Evolutionary conservation across 2,113 vertebrate genomes (phyloP).

Genomic region (Sceloporus tristichus): DNA sequence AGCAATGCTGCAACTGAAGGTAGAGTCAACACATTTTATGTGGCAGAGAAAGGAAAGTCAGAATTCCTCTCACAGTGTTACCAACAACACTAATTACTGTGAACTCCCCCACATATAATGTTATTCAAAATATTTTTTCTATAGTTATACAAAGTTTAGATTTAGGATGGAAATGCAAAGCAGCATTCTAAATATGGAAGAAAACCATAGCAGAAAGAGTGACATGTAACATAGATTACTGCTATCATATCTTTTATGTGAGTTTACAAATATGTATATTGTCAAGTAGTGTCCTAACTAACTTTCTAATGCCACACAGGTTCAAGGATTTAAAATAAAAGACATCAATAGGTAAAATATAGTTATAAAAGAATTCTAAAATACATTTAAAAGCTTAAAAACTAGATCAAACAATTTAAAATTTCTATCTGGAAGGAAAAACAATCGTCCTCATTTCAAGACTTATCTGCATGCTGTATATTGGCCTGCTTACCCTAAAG

Average conservation of each 20-base stretch:
- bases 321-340: too few species aligned
- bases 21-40: neutral
- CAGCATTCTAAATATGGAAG: neutral
- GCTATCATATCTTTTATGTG: neutral
- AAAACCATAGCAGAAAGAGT: neutral
- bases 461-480: too few species aligned
- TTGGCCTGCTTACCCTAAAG: too few species aligned
- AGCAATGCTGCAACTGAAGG: neutral
- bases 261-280: neutral
- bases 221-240: neutral
- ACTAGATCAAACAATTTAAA: too few species aligned
- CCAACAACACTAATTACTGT: neutral
- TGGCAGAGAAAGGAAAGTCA: neutral
- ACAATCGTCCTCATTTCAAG: too few species aligned
- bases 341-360: too few species aligned
- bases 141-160: neutral
- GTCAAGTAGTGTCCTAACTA: neutral
- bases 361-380: too few species aligned
- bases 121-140: neutral
- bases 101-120: neutral
- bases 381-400: too few species aligned
- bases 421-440: too few species aligned
- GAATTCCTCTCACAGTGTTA: neutral
- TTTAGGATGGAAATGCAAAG: neutral
- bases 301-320: neutral